A percentile compares a stretch with the other conserved stretches of the same genome.
These are phyloP conservation scores for Andrena praecox DNA, from an alignment of 2,888 invertebrate genomes.

Conservation along the genomic window DNA sequence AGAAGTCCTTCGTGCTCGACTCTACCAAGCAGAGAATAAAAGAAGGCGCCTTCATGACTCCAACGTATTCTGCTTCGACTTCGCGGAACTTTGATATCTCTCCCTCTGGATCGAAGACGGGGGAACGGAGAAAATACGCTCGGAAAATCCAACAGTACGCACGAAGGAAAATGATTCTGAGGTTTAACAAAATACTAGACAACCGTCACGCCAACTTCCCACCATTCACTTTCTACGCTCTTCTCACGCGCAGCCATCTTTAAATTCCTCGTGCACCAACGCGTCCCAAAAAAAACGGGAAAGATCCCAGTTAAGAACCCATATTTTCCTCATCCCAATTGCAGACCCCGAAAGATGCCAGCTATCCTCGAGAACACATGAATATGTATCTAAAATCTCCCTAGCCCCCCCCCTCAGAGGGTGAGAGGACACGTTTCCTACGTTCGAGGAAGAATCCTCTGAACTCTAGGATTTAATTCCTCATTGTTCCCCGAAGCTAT, in stretches of 20 bases:
- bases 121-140: background rate
- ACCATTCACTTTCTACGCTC: slow-evolving; percentile 55
- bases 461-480: no score
- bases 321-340: background rate
- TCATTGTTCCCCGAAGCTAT: background rate
- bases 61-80: background rate
- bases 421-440: background rate
- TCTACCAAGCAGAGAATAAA: background rate
- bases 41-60: background rate
- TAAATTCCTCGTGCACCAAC: slow-evolving; percentile 23
- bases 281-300: slow-evolving; percentile 14
- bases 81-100: slow-evolving; percentile 1
- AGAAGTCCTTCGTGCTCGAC: background rate
- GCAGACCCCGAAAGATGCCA: no score
- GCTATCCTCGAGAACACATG: no score
- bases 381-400: no score
- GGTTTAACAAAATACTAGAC: slow-evolving; percentile 34
- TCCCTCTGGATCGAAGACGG: background rate
- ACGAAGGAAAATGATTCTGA: background rate
- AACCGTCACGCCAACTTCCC: slow-evolving; percentile 52
- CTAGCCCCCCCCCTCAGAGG: no score
- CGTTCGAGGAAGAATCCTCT: background rate
- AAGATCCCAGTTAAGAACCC: slow-evolving; percentile 6
- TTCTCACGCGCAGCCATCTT: slow-evolving; percentile 50
- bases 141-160: background rate